Conservation (phyloP, 1,140 invertebrate genomes). For the Hormaphis cornu region DNA sequence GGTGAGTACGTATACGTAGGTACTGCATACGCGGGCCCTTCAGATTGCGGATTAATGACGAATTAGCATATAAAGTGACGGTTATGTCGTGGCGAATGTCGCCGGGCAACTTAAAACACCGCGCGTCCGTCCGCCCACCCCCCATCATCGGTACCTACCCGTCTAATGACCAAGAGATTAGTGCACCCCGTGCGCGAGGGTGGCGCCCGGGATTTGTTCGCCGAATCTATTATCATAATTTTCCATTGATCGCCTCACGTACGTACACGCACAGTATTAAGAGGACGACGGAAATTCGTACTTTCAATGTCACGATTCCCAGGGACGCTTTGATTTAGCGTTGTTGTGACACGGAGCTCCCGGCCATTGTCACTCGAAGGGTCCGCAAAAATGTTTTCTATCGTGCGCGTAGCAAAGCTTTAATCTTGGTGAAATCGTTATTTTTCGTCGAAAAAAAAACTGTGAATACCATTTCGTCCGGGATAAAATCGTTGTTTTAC, state of each 20-base stretch:
- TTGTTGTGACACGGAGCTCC: too few relatives aligned
- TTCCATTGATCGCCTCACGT: slow-evolving; percentile 24
- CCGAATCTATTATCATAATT: slow-evolving; percentile 31
- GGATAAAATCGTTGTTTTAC: too few relatives aligned
- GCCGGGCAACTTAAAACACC: slow-evolving; percentile 1
- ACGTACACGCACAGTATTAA: background rate
- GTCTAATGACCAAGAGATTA: slow-evolving; percentile 30
- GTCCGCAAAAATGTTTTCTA: too few relatives aligned
- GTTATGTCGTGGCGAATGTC: slow-evolving; percentile 18
- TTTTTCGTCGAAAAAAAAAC: too few relatives aligned
- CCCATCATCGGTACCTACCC: background rate
- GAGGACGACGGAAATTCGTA: background rate
- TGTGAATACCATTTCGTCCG: too few relatives aligned
- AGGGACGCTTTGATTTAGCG: too few relatives aligned
- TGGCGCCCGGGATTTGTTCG: slow-evolving; percentile 1
- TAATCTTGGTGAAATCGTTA: too few relatives aligned
- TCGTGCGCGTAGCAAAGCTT: too few relatives aligned
- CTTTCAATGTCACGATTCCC: too few relatives aligned
- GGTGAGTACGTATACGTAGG: too few relatives aligned
- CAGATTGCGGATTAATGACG: slow-evolving; percentile 30
- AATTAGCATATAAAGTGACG: slow-evolving; percentile 31
- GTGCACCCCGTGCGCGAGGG: too few relatives aligned
- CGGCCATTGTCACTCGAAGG: too few relatives aligned
- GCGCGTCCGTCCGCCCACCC: background rate
- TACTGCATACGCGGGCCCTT: slow-evolving; percentile 1